A percentile compares a stretch with the other conserved stretches of the same genome.
phyloP scores from a whole-genome alignment of 2,888 invertebrate genomes.

The Acleris laterana region DNA sequence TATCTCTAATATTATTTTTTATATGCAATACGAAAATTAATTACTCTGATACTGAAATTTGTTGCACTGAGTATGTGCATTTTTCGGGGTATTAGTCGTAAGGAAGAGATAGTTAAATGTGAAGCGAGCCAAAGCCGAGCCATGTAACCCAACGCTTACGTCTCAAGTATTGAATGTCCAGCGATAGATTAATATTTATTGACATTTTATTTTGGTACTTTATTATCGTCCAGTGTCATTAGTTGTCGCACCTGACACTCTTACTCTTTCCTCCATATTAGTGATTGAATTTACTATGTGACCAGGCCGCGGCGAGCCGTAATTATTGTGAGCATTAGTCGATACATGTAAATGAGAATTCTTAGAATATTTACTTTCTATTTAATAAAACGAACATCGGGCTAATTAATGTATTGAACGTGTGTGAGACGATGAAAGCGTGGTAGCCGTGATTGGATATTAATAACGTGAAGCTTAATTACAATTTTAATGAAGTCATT shows the following conservation, averaged over 20 bases:
- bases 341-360: slow-evolving; percentile 57
- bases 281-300: slow-evolving; percentile 68
- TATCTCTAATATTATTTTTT: too few relatives aligned
- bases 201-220: slow-evolving; percentile 75
- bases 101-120: neutral
- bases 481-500: slow-evolving; percentile 33
- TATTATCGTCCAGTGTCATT: slow-evolving; percentile 80
- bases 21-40: too few relatives aligned
- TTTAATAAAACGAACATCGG: slow-evolving; percentile 54
- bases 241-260: slow-evolving; percentile 67
- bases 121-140: slow-evolving; percentile 10
- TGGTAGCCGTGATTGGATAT: slow-evolving; percentile 32
- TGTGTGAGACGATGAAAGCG: slow-evolving; percentile 42
- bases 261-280: slow-evolving; percentile 53
- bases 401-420: slow-evolving; percentile 67
- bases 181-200: slow-evolving; percentile 77
- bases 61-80: too few relatives aligned
- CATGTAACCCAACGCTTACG: slow-evolving; percentile 59
- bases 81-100: neutral
- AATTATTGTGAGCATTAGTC: slow-evolving; percentile 38
- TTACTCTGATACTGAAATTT: too few relatives aligned
- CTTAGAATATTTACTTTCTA: slow-evolving; percentile 65
- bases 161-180: slow-evolving; percentile 64
- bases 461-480: slow-evolving; percentile 31
- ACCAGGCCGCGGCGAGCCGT: slow-evolving; percentile 55